Percentiles rank a stretch among this genome's conserved stretches.
phyloP scores from a whole-genome alignment of 2,797 vertebrate species.

The Sebastes dallii region DNA sequence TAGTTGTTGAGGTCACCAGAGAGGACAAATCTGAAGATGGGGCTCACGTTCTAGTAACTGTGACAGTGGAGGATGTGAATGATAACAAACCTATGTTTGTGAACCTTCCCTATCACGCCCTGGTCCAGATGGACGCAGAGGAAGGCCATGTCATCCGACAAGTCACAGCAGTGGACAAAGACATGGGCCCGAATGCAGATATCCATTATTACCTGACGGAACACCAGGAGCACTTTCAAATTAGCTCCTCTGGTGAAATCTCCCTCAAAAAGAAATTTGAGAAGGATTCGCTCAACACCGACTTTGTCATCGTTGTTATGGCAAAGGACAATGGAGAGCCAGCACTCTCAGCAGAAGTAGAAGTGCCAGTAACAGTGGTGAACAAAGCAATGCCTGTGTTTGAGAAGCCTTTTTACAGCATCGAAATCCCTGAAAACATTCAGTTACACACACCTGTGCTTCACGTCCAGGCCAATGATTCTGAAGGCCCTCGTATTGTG shows the following conservation, averaged over 20 bases:
- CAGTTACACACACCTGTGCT: slow-evolving; percentile 91
- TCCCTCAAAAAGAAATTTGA: slow-evolving; percentile 90
- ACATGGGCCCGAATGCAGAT: slow-evolving; percentile 87
- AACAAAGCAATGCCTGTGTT: slow-evolving; percentile 97
- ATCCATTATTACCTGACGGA: slow-evolving; percentile 90
- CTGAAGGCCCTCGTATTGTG: slow-evolving; percentile 94
- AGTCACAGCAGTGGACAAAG: slow-evolving; percentile 93
- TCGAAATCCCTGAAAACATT: slow-evolving; percentile 93
- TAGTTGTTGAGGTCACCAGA: slow-evolving; percentile 92
- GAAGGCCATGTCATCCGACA: slow-evolving; percentile 87
- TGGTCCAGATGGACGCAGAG: slow-evolving; percentile 90
- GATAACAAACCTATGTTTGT: slow-evolving; percentile 94
- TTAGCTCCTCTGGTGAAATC: slow-evolving; percentile 88
- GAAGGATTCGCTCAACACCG: slow-evolving; percentile 87
- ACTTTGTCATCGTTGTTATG: slow-evolving; percentile 88
- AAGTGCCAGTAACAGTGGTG: slow-evolving; percentile 90
- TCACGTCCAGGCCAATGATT: slow-evolving; percentile 93
- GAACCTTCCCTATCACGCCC: slow-evolving; percentile 93
- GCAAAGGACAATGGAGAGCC: slow-evolving; percentile 91
- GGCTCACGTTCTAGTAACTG: slow-evolving; percentile 89
- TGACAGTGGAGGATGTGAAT: slow-evolving; percentile 91
- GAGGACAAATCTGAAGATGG: slow-evolving; percentile 84
- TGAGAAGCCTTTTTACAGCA: slow-evolving; percentile 95
- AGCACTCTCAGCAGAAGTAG: slow-evolving; percentile 87
- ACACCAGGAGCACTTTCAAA: slow-evolving; percentile 89